phyloP scores from a whole-genome alignment of 2,888 invertebrate genomes.

The Beris morrisii region DNA sequence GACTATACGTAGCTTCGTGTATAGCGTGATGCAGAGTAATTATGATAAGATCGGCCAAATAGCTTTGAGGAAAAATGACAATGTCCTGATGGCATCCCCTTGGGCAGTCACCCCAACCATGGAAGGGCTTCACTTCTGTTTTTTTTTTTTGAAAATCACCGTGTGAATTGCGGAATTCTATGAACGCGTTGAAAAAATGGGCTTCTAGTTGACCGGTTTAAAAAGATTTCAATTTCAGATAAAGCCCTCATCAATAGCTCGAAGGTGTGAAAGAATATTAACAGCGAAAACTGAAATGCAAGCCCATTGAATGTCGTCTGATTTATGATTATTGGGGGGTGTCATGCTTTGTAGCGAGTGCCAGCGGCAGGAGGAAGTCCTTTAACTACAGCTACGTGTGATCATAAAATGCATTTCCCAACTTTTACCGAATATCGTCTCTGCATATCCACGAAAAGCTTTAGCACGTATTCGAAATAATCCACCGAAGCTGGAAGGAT shows the following conservation, averaged over 20 bases:
- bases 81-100: slow-evolving; percentile 31
- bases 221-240: slow-evolving; percentile 41
- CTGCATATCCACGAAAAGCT: not conserved
- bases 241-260: slow-evolving; percentile 35
- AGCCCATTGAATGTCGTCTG: slow-evolving; percentile 26
- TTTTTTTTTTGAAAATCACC: slow-evolving; percentile 12
- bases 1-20: not conserved
- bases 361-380: slow-evolving; percentile 1
- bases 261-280: slow-evolving; percentile 34
- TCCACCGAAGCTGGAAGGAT: slow-evolving; percentile 17
- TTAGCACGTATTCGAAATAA: slow-evolving; percentile 20
- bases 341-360: not conserved
- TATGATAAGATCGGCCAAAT: slow-evolving; percentile 36
- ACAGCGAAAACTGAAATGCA: slow-evolving; percentile 28
- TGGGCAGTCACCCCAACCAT: slow-evolving; percentile 6
- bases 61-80: slow-evolving; percentile 22
- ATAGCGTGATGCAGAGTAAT: slow-evolving; percentile 24
- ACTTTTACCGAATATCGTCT: slow-evolving; percentile 4
- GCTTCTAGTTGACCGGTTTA: slow-evolving; percentile 36
- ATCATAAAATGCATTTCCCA: slow-evolving; percentile 26
- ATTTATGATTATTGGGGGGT: slow-evolving; percentile 34
- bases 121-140: slow-evolving; percentile 14
- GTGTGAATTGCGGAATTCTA: slow-evolving; percentile 28
- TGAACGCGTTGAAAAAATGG: slow-evolving; percentile 18
- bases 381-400: slow-evolving; percentile 19